Conservation (phyloP, 1,140 invertebrate genomes). For the Caenorhabditis elegans region WBcel235 BX284606.5:7661501-7662000, state of each 20-base stretch:
- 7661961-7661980: neutral
- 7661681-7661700: neutral
- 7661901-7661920: neutral
- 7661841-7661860: neutral
- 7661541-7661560: too few species aligned
- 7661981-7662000: neutral
- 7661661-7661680: neutral
- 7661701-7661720: neutral
- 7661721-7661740: neutral
- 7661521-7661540: neutral
- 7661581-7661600: too few species aligned
- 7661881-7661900: neutral
- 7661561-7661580: too few species aligned
- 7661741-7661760: neutral
- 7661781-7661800: neutral
- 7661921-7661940: neutral
- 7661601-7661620: too few species aligned
- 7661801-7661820: neutral
- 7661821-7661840: neutral
- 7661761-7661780: neutral
- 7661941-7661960: neutral
- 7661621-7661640: too few species aligned
- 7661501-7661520: conserved; percentile 8
- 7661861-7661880: neutral
- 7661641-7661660: neutral